These are phyloP conservation scores for Cyprinodon tularosa DNA, from an alignment of 2,113 vertebrate species.

Conservation along the genomic window DNA sequence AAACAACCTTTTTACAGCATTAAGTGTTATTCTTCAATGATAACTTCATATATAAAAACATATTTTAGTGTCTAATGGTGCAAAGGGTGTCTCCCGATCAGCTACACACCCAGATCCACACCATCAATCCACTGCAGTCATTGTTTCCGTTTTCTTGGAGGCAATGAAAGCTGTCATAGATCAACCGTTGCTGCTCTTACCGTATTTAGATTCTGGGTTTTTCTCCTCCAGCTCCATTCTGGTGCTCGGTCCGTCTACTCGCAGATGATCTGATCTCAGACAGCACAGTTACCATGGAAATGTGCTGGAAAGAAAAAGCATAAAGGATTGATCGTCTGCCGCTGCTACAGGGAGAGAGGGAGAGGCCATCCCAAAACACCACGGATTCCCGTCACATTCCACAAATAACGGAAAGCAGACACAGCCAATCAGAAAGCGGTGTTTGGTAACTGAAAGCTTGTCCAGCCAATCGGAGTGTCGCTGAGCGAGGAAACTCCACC, in stretches of 20 bases:
- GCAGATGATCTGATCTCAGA: slow-evolving; percentile 35
- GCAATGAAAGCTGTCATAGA: background rate
- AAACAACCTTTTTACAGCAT: background rate
- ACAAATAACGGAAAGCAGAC: background rate
- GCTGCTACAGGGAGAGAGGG: background rate
- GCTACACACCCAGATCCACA: slow-evolving; percentile 68
- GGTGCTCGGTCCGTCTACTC: slow-evolving; percentile 25
- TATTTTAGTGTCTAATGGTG: background rate
- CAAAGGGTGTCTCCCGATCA: slow-evolving; percentile 39
- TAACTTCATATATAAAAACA: too few relatives aligned
- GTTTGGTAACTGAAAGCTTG: slow-evolving; percentile 17
- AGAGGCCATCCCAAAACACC: slow-evolving; percentile 24
- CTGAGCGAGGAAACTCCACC: background rate
- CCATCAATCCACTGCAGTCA: slow-evolving; percentile 70
- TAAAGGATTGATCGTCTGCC: slow-evolving; percentile 35
- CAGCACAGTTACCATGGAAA: slow-evolving; percentile 71
- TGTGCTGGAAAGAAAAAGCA: slow-evolving; percentile 39
- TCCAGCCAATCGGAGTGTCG: slow-evolving; percentile 30
- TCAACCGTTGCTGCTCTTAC: slow-evolving; percentile 47
- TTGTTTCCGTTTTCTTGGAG: slow-evolving; percentile 68
- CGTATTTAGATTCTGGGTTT: slow-evolving; percentile 74
- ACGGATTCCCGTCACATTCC: slow-evolving; percentile 23
- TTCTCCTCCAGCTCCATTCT: slow-evolving; percentile 76
- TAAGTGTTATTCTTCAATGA: background rate
- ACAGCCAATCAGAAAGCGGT: slow-evolving; percentile 54